Percentiles rank a stretch among this genome's conserved stretches.
phyloP scores from a whole-genome alignment of 2,797 vertebrate genomes.

The Zenarchopterus dispar region DNA sequence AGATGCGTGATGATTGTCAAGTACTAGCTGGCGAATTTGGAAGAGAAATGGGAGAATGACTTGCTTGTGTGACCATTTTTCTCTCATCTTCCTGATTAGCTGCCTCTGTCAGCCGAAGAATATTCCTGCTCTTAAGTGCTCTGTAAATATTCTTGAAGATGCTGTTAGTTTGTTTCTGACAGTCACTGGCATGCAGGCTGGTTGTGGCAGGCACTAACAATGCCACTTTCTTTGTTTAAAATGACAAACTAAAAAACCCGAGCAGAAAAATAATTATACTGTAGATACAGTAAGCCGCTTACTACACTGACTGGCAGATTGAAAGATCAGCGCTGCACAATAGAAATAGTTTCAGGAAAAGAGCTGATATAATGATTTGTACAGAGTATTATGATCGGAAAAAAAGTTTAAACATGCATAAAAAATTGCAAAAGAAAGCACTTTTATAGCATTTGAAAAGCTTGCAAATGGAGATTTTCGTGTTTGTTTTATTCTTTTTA shows the following conservation, averaged over 20 bases:
- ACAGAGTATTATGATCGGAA: too few species aligned
- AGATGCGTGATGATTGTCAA: constrained; percentile 60
- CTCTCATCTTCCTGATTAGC: constrained; percentile 70
- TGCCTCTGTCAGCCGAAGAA: constrained; percentile 56
- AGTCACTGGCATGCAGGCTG: constrained; percentile 30
- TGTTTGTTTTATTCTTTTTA: constrained; percentile 17
- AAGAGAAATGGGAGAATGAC: constrained; percentile 46
- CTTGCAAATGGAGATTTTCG: constrained; percentile 11
- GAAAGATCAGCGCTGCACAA: constrained; percentile 36
- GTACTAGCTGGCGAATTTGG: constrained; percentile 49
- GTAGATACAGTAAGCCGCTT: constrained; percentile 46
- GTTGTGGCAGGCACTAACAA: constrained; percentile 43
- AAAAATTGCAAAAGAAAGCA: constrained; percentile 16
- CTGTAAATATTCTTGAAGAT: constrained; percentile 68
- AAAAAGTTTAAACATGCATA: too few species aligned
- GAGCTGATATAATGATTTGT: too few species aligned
- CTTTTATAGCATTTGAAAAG: constrained; percentile 12
- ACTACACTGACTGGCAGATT: constrained; percentile 58
- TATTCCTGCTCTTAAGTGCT: constrained; percentile 62
- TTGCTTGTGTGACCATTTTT: constrained; percentile 44
- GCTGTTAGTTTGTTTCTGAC: constrained; percentile 61
- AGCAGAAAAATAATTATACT: constrained; percentile 52
- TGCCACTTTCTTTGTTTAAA: constrained; percentile 58
- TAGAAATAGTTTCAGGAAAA: background rate
- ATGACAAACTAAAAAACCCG: constrained; percentile 44